A percentile compares a stretch with the other conserved stretches of the same genome.
phyloP scores from a whole-genome alignment of 23 tunicate genomes.

The Halocynthia aurantium region DNA sequence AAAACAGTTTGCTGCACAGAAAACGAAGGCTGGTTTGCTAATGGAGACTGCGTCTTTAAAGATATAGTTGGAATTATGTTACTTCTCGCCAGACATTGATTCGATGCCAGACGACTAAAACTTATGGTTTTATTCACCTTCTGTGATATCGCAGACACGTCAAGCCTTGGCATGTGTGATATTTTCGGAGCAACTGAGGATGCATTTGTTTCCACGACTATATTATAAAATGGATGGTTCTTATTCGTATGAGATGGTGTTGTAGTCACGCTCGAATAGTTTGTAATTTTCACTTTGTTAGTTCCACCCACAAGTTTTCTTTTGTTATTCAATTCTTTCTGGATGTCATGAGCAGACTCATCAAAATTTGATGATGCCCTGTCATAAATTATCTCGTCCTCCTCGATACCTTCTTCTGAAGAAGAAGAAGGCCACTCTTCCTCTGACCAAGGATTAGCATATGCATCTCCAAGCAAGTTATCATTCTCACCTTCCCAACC shows the following conservation, averaged over 20 bases:
- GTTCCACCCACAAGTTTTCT: neutral
- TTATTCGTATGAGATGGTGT: neutral
- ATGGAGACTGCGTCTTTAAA: slow-evolving; percentile 4
- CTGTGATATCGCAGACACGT: slow-evolving; percentile 5
- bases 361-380: too few relatives aligned
- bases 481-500: neutral
- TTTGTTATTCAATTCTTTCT: neutral
- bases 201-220: slow-evolving; percentile 20
- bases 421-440: slow-evolving; percentile 27
- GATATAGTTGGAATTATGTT: slow-evolving; percentile 24
- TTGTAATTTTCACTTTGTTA: neutral
- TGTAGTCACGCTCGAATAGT: neutral
- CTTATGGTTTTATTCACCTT: slow-evolving; percentile 19
- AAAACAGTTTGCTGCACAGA: neutral
- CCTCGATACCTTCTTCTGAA: slow-evolving; percentile 14
- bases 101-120: neutral
- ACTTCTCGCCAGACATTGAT: neutral
- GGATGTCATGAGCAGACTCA: neutral
- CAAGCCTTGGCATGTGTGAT: neutral
- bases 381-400: slow-evolving; percentile 5
- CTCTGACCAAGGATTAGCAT: slow-evolving; percentile 14
- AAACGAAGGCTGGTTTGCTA: neutral
- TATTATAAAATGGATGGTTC: slow-evolving; percentile 14
- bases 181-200: neutral
- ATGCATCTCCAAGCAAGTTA: neutral